Conservation (phyloP, 2,113 vertebrate genomes). For the Crotalus horridus region DNA sequence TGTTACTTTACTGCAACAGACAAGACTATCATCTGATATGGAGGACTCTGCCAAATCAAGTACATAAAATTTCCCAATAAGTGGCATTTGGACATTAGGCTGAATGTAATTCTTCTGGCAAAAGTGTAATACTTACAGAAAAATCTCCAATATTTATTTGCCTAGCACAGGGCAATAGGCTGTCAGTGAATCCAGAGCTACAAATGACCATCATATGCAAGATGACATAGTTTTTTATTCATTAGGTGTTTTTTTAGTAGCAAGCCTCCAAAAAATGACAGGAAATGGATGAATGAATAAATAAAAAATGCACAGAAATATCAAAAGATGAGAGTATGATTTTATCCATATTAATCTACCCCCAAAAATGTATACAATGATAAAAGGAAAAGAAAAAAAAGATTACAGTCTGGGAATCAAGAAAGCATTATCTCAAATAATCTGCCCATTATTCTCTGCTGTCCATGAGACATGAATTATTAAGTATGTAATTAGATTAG, state of each 20-base stretch:
- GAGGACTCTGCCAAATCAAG: not conserved
- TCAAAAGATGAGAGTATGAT: not conserved
- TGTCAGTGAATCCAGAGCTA: not conserved
- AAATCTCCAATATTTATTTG: not conserved
- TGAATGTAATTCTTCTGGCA: not conserved
- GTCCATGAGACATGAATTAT: not conserved
- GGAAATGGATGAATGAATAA: not conserved
- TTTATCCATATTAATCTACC: not conserved
- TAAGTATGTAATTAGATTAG: not conserved
- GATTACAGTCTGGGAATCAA: not conserved
- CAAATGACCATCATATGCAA: not conserved
- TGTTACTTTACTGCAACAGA: not conserved
- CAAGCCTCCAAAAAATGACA: not conserved
- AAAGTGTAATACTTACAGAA: not conserved
- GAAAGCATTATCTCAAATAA: not conserved
- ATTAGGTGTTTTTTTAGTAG: not conserved
- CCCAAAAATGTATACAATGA: not conserved
- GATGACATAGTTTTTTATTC: not conserved
- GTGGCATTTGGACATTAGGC: not conserved
- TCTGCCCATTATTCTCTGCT: not conserved
- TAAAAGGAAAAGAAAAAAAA: not conserved
- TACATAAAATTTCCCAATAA: not conserved
- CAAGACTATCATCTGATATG: not conserved
- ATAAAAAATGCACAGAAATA: not conserved
- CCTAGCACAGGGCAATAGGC: not conserved